phyloP scores from a whole-genome alignment of 2,888 invertebrate species.

The Caenorhabditis sp. region DNA sequence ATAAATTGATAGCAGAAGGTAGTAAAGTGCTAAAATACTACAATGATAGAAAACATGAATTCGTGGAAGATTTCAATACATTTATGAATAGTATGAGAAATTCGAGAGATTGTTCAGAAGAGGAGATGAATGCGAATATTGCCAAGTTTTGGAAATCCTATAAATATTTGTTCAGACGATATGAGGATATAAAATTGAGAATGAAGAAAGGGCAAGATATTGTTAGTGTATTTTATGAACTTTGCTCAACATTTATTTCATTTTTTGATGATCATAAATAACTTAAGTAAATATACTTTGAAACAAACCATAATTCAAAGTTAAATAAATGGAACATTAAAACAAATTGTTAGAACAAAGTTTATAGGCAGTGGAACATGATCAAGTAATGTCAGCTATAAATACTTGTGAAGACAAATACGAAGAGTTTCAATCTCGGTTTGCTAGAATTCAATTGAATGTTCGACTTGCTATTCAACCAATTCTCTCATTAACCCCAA shows the following conservation, averaged over 20 bases:
- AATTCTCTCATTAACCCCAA: neutral
- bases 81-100: neutral
- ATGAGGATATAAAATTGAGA: neutral
- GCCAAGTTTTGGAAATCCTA: neutral
- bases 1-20: neutral
- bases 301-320: neutral
- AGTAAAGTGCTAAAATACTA: neutral
- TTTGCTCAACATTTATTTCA: no score
- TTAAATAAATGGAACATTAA: neutral
- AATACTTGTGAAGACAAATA: neutral
- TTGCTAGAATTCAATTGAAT: no score
- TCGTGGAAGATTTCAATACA: neutral
- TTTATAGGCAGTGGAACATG: neutral
- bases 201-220: neutral
- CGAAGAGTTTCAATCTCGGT: neutral
- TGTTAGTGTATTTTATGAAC: neutral
- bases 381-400: neutral
- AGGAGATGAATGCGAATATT: neutral
- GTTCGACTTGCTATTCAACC: neutral
- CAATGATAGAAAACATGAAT: neutral
- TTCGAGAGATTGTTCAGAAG: neutral
- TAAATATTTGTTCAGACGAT: neutral
- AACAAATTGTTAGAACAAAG: neutral
- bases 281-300: neutral
- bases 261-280: no score